Evolutionary conservation across 2,113 vertebrate genomes (phyloP).

Genomic region (Oncorhynchus keta): DNA sequence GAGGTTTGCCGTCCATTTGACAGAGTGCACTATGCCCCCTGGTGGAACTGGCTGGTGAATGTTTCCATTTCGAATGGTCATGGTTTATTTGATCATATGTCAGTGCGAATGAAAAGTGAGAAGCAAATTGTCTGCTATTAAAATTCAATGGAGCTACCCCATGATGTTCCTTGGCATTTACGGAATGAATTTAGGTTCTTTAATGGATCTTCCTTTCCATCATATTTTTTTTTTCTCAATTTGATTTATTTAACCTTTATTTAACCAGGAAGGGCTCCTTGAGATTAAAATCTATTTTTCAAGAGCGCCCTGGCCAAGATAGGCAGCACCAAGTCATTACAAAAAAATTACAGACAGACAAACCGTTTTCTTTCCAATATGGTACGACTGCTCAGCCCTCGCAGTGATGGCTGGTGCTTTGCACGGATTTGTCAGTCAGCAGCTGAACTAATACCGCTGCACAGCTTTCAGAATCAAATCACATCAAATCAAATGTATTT

Average conservation of each 20-base stretch:
- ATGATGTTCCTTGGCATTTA: constrained; percentile 26
- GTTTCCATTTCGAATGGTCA: constrained; percentile 5
- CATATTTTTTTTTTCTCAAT: not conserved
- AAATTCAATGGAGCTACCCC: constrained; percentile 25
- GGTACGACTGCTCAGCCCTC: constrained; percentile 10
- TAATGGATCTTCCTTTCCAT: constrained; percentile 13
- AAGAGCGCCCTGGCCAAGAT: no score
- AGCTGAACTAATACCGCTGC: constrained; percentile 26
- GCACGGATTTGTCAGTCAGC: constrained; percentile 36
- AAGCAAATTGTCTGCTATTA: constrained; percentile 24
- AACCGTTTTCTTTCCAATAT: not conserved
- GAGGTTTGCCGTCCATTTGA: not conserved
- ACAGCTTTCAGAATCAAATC: constrained; percentile 21
- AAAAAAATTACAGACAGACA: no score
- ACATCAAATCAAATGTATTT: no score
- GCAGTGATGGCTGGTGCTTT: constrained; percentile 12
- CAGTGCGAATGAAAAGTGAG: not conserved
- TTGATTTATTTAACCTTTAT: no score
- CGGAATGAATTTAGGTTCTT: constrained; percentile 26
- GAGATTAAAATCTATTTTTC: no score
- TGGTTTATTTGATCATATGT: constrained; percentile 12
- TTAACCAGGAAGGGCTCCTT: no score
- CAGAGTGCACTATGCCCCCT: constrained; percentile 52
- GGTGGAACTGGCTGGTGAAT: constrained; percentile 47
- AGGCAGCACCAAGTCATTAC: no score